Evolutionary conservation across 2,888 invertebrate genomes (phyloP).

Genomic region (Pediacus dermestoides): DNA sequence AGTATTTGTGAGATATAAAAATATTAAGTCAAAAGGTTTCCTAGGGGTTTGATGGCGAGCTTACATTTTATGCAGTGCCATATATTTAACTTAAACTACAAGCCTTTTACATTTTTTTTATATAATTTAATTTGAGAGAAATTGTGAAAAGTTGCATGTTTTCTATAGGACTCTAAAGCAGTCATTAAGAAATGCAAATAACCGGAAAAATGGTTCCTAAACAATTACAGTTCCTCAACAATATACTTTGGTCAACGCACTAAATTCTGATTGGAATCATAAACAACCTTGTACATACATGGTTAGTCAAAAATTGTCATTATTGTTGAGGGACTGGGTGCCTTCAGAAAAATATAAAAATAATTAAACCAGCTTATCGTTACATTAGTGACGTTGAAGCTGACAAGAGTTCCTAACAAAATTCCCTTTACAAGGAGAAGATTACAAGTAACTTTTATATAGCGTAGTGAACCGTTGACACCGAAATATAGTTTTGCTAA

Average conservation of each 20-base stretch:
- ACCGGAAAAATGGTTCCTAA: slow-evolving; percentile 50
- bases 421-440: slow-evolving; percentile 44
- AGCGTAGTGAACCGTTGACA: slow-evolving; percentile 47
- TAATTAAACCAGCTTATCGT: slow-evolving; percentile 24
- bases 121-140: slow-evolving; percentile 17
- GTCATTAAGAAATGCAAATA: slow-evolving; percentile 48
- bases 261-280: too few relatives aligned
- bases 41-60: slow-evolving; percentile 41
- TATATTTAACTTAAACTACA: too few relatives aligned
- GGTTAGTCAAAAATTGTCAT: slow-evolving; percentile 28
- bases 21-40: slow-evolving; percentile 29
- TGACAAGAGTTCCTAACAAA: slow-evolving; percentile 51
- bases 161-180: slow-evolving; percentile 41
- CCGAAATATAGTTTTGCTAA: slow-evolving; percentile 49
- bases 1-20: slow-evolving; percentile 11
- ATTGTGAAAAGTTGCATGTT: slow-evolving; percentile 23
- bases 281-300: too few relatives aligned
- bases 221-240: slow-evolving; percentile 50
- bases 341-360: slow-evolving; percentile 45
- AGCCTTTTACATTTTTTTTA: too few relatives aligned
- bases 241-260: slow-evolving; percentile 29
- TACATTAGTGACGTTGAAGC: too few relatives aligned
- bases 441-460: slow-evolving; percentile 49
- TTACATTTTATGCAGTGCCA: slow-evolving; percentile 45
- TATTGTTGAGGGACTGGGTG: slow-evolving; percentile 53